Conservation (phyloP, 1,140 invertebrate genomes). For the Catajapyx aquilonaris region DNA sequence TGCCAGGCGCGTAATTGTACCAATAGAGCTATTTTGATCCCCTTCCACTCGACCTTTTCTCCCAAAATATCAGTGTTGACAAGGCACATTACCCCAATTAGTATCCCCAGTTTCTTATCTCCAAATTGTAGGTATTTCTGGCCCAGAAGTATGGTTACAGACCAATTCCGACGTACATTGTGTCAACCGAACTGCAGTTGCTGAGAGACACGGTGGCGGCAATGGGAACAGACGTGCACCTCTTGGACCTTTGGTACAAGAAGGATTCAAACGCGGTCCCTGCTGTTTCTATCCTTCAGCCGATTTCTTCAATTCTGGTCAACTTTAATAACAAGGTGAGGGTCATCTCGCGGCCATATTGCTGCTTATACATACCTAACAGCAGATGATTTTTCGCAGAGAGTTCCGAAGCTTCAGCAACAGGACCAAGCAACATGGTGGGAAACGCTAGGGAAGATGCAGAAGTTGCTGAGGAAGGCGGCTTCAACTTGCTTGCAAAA, state of each 20-base stretch:
- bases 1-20: not conserved
- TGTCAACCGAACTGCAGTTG: conserved; percentile 74
- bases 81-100: not conserved
- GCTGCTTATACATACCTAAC: not conserved
- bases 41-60: too few species aligned
- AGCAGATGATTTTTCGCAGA: conserved; percentile 32
- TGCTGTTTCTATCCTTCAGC: conserved; percentile 78
- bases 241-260: conserved; percentile 88
- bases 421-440: conserved; percentile 93
- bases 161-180: conserved; percentile 85
- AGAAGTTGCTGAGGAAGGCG: conserved; percentile 81
- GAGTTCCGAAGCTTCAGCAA: conserved; percentile 83
- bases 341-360: not conserved
- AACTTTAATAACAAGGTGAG: conserved; percentile 95
- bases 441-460: conserved; percentile 88
- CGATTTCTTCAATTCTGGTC: conserved; percentile 87
- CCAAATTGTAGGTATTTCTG: conserved; percentile 51
- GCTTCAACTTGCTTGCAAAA: conserved; percentile 59
- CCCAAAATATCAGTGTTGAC: not conserved
- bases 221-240: conserved; percentile 55
- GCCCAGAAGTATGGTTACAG: conserved; percentile 97
- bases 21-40: not conserved
- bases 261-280: conserved; percentile 90
- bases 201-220: conserved; percentile 58
- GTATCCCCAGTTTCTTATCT: not conserved